These are phyloP conservation scores for Rhorus exstirpatorius DNA, from an alignment of 2,888 invertebrate genomes.

Conservation along the genomic window DNA sequence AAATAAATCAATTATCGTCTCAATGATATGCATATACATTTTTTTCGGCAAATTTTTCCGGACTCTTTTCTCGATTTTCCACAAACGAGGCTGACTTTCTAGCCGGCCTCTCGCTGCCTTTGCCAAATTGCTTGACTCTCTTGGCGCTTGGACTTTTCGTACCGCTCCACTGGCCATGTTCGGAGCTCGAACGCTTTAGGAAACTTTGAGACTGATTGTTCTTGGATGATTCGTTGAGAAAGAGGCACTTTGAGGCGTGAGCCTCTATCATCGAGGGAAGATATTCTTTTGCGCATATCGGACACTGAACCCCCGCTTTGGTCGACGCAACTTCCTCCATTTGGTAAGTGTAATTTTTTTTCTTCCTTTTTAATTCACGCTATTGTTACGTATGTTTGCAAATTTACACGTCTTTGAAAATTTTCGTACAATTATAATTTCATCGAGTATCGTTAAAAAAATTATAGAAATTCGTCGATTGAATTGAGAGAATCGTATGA, in stretches of 20 bases:
- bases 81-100: constrained; percentile 1
- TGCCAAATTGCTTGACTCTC: constrained; percentile 60
- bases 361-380: background rate
- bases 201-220: constrained; percentile 58
- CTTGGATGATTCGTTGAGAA: constrained; percentile 87
- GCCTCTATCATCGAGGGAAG: constrained; percentile 87
- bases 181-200: constrained; percentile 70
- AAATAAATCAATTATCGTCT: no score
- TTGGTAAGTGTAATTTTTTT: background rate
- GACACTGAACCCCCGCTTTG: constrained; percentile 86
- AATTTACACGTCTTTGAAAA: no score
- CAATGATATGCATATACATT: no score
- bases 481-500: no score
- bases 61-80: constrained; percentile 33
- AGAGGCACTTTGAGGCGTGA: constrained; percentile 91
- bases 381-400: no score
- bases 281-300: constrained; percentile 89
- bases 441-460: no score
- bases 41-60: constrained; percentile 15
- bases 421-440: no score
- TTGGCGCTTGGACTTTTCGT: constrained; percentile 64
- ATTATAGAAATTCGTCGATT: no score
- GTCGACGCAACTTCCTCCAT: constrained; percentile 69
- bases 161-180: constrained; percentile 36
- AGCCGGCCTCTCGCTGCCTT: constrained; percentile 30